These are phyloP conservation scores for Yasuhikotakia modesta DNA, from an alignment of 2,797 vertebrate species.

Conservation along the genomic window DNA sequence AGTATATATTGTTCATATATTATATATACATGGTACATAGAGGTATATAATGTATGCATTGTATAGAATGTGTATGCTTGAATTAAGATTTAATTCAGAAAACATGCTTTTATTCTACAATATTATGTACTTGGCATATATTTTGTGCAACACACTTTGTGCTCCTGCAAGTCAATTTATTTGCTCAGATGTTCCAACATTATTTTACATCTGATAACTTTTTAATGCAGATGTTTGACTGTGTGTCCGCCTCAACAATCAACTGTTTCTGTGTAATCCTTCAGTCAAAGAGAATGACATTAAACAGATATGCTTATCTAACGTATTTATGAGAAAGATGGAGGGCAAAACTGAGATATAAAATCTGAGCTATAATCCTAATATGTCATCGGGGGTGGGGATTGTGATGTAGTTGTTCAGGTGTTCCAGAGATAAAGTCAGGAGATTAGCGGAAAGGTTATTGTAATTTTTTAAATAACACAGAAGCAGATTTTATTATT, in stretches of 20 bases:
- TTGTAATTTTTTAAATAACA: conserved; percentile 86
- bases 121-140: conserved; percentile 4
- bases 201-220: conserved; percentile 68
- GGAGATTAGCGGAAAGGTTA: conserved; percentile 83
- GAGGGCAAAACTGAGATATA: conserved; percentile 59
- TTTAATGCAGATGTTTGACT: conserved; percentile 75
- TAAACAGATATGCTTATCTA: conserved; percentile 84
- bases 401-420: conserved; percentile 78
- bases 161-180: conserved; percentile 46
- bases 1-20: conserved; percentile 5
- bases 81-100: conserved; percentile 4
- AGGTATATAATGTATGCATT: background rate
- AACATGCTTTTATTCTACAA: conserved; percentile 12
- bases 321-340: conserved; percentile 79
- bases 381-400: conserved; percentile 80
- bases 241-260: conserved; percentile 75
- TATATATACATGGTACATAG: background rate
- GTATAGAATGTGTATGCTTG: background rate
- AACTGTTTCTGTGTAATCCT: conserved; percentile 83
- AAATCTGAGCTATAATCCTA: conserved; percentile 87
- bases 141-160: conserved; percentile 2
- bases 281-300: conserved; percentile 75
- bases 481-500: conserved; percentile 91
- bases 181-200: conserved; percentile 59
- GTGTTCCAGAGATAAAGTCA: conserved; percentile 87